phyloP scores from a whole-genome alignment of 2,888 invertebrate species.

The Habrosyne pyritoides region DNA sequence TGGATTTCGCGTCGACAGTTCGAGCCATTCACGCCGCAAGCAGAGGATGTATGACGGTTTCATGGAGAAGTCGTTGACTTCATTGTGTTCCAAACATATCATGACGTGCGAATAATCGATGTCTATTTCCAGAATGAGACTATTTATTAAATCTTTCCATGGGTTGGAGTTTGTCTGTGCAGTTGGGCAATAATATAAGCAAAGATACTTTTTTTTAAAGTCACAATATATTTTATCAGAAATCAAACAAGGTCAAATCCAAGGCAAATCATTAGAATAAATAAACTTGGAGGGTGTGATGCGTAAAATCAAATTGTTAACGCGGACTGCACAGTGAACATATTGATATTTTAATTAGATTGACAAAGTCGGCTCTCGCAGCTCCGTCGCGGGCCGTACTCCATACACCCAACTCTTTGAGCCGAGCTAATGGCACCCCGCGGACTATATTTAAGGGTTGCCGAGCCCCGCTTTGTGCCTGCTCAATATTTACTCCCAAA shows the following conservation, averaged over 20 bases:
- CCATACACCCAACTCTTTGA: slow-evolving; percentile 79
- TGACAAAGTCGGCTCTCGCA: slow-evolving; percentile 75
- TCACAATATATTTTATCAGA: no score
- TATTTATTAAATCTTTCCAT: slow-evolving; percentile 19
- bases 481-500: slow-evolving; percentile 83
- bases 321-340: slow-evolving; percentile 72
- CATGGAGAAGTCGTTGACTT: slow-evolving; percentile 68
- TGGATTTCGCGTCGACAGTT: slow-evolving; percentile 59
- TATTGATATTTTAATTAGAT: slow-evolving; percentile 84
- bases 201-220: no score
- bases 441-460: slow-evolving; percentile 79
- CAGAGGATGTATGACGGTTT: slow-evolving; percentile 62
- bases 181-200: neutral
- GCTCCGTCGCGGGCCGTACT: slow-evolving; percentile 50
- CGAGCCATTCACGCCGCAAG: slow-evolving; percentile 50
- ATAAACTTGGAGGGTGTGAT: slow-evolving; percentile 50
- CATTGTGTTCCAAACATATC: slow-evolving; percentile 62
- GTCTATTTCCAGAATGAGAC: slow-evolving; percentile 49
- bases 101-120: slow-evolving; percentile 59
- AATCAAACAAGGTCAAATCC: neutral
- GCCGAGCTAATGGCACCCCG: slow-evolving; percentile 81
- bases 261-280: slow-evolving; percentile 18
- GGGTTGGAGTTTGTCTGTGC: neutral
- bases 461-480: slow-evolving; percentile 74
- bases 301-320: slow-evolving; percentile 82